These are phyloP conservation scores for Paraplagusia blochii DNA, from an alignment of 2,113 vertebrate species.

Conservation along the genomic window DNA sequence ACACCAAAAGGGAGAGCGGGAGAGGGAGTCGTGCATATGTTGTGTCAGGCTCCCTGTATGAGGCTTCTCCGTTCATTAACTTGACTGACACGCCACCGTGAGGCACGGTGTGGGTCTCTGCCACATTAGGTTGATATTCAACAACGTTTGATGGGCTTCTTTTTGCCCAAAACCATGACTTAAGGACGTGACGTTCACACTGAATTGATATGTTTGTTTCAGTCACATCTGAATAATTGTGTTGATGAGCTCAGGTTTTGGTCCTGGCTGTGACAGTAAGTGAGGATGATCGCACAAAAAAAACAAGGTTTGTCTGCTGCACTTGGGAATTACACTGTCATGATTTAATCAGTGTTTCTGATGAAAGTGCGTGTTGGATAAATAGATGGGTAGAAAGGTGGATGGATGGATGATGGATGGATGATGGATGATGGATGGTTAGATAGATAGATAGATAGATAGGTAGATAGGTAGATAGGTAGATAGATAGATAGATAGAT, in stretches of 20 bases:
- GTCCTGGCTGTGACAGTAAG: constrained; percentile 68
- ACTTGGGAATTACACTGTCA: constrained; percentile 57
- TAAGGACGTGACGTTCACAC: constrained; percentile 59
- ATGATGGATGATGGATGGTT: too few species aligned
- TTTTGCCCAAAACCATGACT: constrained; percentile 65
- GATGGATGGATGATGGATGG: too few species aligned
- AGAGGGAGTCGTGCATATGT: constrained; percentile 60
- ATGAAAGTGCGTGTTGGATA: constrained; percentile 62
- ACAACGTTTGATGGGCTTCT: constrained; percentile 67
- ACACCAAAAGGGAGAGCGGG: constrained; percentile 60
- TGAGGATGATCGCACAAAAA: constrained; percentile 54
- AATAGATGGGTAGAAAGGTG: too few species aligned
- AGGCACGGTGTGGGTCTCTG: constrained; percentile 61
- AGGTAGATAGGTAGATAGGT: too few species aligned
- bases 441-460: too few species aligned
- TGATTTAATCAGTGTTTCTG: constrained; percentile 51
- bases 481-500: too few species aligned
- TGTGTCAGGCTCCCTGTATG: constrained; percentile 65
- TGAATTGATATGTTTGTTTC: constrained; percentile 63
- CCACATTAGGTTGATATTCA: constrained; percentile 77
- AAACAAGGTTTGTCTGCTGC: constrained; percentile 50
- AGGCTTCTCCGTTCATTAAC: constrained; percentile 50
- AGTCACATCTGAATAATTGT: constrained; percentile 74
- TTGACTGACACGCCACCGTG: constrained; percentile 73
- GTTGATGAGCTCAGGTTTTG: constrained; percentile 67